These are phyloP conservation scores for Pholis gunnellus DNA, from an alignment of 2,113 vertebrate species.

Conservation along the genomic window DNA sequence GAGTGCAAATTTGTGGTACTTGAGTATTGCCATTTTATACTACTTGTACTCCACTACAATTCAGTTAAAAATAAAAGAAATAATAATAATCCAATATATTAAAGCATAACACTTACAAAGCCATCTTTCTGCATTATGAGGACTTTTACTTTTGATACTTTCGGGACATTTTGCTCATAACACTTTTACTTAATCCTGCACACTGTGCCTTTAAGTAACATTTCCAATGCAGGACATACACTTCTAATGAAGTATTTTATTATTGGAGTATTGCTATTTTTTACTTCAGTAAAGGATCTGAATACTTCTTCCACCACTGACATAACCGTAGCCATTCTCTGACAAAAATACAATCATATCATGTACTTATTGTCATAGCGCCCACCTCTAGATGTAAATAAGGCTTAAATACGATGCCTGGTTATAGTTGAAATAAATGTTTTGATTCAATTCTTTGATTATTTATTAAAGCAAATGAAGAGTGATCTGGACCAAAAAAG, in stretches of 20 bases:
- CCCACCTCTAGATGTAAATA: background rate
- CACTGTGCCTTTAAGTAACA: background rate
- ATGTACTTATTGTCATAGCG: background rate
- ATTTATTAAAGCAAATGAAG: constrained; percentile 89
- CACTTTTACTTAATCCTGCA: background rate
- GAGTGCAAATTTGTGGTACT: no score
- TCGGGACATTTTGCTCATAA: background rate
- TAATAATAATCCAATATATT: background rate
- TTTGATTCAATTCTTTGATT: background rate
- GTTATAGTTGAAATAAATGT: background rate
- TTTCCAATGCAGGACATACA: background rate
- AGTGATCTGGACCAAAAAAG: constrained; percentile 91
- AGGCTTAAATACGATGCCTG: background rate
- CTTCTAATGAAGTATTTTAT: background rate
- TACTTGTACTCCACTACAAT: background rate
- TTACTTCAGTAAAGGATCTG: background rate
- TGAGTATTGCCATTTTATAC: background rate
- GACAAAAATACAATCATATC: background rate
- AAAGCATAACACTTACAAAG: background rate
- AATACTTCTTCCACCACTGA: background rate
- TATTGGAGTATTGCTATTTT: background rate
- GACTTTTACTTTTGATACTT: background rate
- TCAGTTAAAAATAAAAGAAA: no score
- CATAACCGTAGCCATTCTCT: background rate
- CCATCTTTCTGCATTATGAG: background rate